Base-by-base conservation (phyloP, 2,888 invertebrate genomes). In the Sarcophaga rosellei region DNA sequence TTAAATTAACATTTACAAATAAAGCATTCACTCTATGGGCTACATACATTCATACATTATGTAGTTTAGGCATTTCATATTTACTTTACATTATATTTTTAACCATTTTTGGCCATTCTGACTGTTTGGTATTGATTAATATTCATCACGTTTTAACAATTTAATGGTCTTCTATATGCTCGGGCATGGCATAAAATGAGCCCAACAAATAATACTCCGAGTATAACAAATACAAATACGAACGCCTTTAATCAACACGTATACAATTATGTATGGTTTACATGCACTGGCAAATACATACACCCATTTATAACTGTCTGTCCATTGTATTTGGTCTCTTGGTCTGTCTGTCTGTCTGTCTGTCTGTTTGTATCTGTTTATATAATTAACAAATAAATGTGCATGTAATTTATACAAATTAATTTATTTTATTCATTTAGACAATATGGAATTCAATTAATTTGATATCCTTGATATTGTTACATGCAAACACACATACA, bases 61-160 rank as follows among this genome's bases (percentile, higher is more conserved):
- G 12, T 59, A 15, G 20, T 8, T 12, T 59, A 25, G 66, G 68
- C 63, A 44, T 65, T 53, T 70, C 45, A 45, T 65, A 53, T 72
- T 59, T 59, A 61, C 35, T 35, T 35, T 2, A 35, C 35, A 10
- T 35, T 10, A 35, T 2, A 35, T 35, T 35, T 35, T 35, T 35
- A 35, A 2, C 35, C 35, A 35, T 8, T 35, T 35, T 35, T 35
- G 10, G 35, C 10, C 1, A 35, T 35, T 59, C 70, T 25, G 59
- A 11, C 21, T 63, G 44, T 20, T 15, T 25, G 23, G 5, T 72
- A 57, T 47, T 79, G 74, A 84, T 79, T 79, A 79, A 73, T 84
- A 79, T 79, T 70, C 61, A 63, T 80, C 75, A 84, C 84, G 79
- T 75, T 75, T 65, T 59, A 45, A 25, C 57, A 74, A 79, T 63